Percentiles rank a stretch among this genome's conserved stretches.
Evolutionary conservation across 2,797 vertebrate species (phyloP).

Genomic region (Thripadectes ignobilis): DNA sequence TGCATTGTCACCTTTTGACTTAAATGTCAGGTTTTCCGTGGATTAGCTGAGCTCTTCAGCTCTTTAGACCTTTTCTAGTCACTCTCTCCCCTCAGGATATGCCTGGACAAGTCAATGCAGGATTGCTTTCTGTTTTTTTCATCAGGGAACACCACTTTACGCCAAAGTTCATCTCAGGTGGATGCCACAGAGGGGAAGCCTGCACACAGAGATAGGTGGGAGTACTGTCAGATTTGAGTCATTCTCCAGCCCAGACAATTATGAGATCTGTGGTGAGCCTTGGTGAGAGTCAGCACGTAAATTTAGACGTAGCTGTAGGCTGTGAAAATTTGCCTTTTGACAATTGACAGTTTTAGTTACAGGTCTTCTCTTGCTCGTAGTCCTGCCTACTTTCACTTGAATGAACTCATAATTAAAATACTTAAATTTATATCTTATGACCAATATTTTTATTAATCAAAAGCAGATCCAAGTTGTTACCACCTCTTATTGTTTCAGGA

Average conservation of each 20-base stretch:
- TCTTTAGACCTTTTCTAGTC: neutral
- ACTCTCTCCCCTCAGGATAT: neutral
- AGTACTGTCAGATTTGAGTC: neutral
- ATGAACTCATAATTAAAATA: neutral
- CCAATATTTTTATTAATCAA: constrained; percentile 2
- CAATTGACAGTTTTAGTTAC: constrained; percentile 12
- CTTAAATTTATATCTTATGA: neutral
- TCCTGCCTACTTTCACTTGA: neutral
- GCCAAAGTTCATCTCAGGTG: neutral
- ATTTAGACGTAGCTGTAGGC: constrained; percentile 10
- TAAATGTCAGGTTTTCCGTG: neutral
- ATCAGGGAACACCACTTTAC: neutral
- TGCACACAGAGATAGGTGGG: neutral
- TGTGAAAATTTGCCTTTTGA: constrained; percentile 31
- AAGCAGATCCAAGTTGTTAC: neutral
- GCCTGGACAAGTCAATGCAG: neutral
- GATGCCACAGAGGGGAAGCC: neutral
- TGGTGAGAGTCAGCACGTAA: neutral
- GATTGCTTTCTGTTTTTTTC: neutral
- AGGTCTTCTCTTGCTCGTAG: neutral
- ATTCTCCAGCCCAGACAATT: constrained; percentile 34
- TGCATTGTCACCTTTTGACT: neutral
- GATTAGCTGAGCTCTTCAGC: neutral
- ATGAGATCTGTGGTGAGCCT: neutral
- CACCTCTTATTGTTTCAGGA: neutral